Conservation (phyloP, 2,113 vertebrate species). For the Saccopteryx bilineata region DNA sequence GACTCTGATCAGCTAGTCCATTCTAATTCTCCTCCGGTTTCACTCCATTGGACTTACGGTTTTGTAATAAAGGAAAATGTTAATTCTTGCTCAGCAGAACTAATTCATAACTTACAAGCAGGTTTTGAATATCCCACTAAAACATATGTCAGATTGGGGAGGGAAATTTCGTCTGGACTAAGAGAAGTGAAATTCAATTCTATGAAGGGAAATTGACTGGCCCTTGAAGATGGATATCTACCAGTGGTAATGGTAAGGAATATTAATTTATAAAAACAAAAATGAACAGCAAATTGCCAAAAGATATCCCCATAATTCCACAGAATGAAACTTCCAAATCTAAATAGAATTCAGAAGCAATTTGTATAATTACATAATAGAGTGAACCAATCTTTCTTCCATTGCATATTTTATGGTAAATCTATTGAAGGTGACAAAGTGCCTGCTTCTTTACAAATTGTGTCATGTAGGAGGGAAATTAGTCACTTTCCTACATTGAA, state of each 20-base stretch:
- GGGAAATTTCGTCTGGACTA: slow-evolving; percentile 47
- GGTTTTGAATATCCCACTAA: slow-evolving; percentile 56
- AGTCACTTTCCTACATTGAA: slow-evolving; percentile 19
- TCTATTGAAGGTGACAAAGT: neutral
- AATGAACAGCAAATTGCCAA: neutral
- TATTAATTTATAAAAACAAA: slow-evolving; percentile 33
- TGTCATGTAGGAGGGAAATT: neutral
- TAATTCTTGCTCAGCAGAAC: slow-evolving; percentile 49
- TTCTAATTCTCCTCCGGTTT: slow-evolving; percentile 70
- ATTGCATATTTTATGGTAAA: neutral
- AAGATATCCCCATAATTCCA: slow-evolving; percentile 29
- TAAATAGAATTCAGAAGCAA: neutral
- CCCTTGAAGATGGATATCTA: slow-evolving; percentile 58
- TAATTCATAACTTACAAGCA: neutral
- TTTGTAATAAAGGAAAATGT: slow-evolving; percentile 65
- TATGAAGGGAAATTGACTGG: neutral
- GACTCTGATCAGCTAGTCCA: slow-evolving; percentile 36
- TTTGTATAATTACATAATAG: slow-evolving; percentile 26
- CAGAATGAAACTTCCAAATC: slow-evolving; percentile 6
- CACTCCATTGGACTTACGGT: slow-evolving; percentile 42
- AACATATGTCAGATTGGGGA: slow-evolving; percentile 27
- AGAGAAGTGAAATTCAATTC: slow-evolving; percentile 58
- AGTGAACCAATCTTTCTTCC: neutral
- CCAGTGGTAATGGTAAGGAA: neutral
- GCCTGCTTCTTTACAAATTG: neutral